phyloP scores from a whole-genome alignment of 2,113 vertebrate species.

The Phylloscopus trochiloides region DNA sequence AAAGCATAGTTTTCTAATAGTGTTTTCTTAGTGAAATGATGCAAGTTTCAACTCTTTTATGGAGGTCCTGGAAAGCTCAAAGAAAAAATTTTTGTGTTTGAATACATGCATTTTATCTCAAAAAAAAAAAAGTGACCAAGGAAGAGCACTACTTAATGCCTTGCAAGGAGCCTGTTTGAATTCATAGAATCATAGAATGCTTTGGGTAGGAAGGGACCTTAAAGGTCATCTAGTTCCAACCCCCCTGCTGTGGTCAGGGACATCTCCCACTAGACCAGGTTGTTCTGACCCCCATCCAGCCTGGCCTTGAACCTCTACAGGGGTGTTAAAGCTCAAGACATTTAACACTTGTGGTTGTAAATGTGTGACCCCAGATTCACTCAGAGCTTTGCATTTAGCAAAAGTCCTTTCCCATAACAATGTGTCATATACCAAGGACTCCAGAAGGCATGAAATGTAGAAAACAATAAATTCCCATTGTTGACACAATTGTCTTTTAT shows the following conservation, averaged over 20 bases:
- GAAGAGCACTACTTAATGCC: not conserved
- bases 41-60: not conserved
- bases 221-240: not conserved
- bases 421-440: not conserved
- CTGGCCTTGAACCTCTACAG: not conserved
- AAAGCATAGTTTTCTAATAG: not conserved
- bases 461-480: conserved; percentile 38
- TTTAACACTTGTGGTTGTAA: not conserved
- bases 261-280: not conserved
- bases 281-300: not conserved
- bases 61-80: not conserved
- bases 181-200: not conserved
- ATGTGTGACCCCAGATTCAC: not conserved
- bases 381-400: not conserved
- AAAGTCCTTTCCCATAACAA: not conserved
- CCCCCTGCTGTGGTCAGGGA: accelerated
- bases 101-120: not conserved
- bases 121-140: not conserved
- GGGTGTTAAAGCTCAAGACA: not conserved
- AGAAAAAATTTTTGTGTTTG: not conserved
- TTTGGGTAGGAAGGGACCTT: not conserved
- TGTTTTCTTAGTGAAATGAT: not conserved
- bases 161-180: not conserved
- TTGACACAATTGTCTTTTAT: not conserved
- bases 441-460: conserved; percentile 26